Evolutionary conservation across 1,140 invertebrate species (phyloP).

Genomic region (Drosophila dunni): DNA sequence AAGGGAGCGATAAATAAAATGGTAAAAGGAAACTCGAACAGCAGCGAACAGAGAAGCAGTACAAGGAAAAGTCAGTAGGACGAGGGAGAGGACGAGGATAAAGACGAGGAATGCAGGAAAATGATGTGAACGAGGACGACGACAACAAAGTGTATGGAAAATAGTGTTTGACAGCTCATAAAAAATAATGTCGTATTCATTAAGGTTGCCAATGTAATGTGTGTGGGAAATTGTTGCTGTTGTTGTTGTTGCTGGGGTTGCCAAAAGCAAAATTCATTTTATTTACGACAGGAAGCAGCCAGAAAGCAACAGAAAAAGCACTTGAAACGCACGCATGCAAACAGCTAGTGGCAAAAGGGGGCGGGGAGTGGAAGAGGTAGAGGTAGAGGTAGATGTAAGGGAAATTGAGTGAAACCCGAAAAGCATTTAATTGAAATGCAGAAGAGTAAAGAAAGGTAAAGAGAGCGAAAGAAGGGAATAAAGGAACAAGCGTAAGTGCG

Average conservation of each 20-base stretch:
- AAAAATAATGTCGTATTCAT: constrained; percentile 83
- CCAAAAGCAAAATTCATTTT: constrained; percentile 77
- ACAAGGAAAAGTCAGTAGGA: background rate
- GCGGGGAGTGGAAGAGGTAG: background rate
- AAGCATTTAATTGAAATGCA: constrained; percentile 70
- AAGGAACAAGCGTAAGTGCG: background rate
- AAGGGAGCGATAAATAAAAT: constrained; percentile 70
- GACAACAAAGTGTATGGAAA: constrained; percentile 73
- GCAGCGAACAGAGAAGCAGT: constrained; percentile 9
- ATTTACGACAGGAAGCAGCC: constrained; percentile 79
- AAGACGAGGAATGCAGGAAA: background rate
- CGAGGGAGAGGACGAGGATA: background rate
- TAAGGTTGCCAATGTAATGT: constrained; percentile 62
- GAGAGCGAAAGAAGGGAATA: background rate
- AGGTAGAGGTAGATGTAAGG: background rate
- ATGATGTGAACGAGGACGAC: constrained; percentile 27
- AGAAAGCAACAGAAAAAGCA: constrained; percentile 72
- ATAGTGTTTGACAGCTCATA: constrained; percentile 83
- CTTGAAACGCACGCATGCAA: constrained; percentile 79
- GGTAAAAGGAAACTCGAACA: constrained; percentile 71
- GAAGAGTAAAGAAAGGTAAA: background rate
- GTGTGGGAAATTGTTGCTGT: constrained; percentile 42
- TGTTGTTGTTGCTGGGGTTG: constrained; percentile 53
- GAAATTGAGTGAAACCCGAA: constrained; percentile 31
- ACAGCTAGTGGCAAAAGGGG: constrained; percentile 6